Evolutionary conservation across 2,113 vertebrate genomes (phyloP), one percentile per base, ranked within the genome.

Genomic region (Hippolais icterina): DNA sequence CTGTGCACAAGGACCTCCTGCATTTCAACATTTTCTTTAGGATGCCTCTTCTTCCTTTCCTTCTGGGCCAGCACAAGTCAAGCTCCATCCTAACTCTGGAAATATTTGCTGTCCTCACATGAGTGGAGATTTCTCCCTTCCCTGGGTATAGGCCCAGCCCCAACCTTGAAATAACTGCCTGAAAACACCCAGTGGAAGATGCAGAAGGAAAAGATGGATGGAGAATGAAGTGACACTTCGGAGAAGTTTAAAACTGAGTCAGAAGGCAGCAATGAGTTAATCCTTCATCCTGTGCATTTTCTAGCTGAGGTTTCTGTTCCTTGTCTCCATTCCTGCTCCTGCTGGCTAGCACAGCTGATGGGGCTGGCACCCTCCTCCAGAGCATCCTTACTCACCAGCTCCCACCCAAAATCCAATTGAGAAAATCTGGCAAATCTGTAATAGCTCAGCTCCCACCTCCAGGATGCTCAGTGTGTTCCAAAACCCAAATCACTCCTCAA

Each of bases 341-440:
- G 61, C 52, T 75, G 70, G 66, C 47, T 84, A 17, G 37, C 41
- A 31, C 46, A 79, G 87, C 50, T 83, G 85, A 77, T 54, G 82
- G 70, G 75, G 22, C 90, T 90, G 78, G 47, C 91, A 83, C 63
- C 70, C 78, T 96, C 82, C 87, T 83, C 90, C 84, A 44, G n/a
- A 3, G 11, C 49, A 61, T 64, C 86, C 79, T 77, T 12, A 29
- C 33, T 75, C 53, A 77, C 60, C 72, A 91, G 77, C 83, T 87
- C 77, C 83, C 77, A 90, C 77, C 87, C 78, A 83, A 96, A 93
- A 91, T 16, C 69, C 76, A 46, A 9, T 0, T 29, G 47, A 93
- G 85, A 49, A 91, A 79, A 85, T n/a, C 46, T 66, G 46, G 57
- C 63, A 95, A 61, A 82, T 47, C 63, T 65, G 24, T 11, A 50